Conservation (phyloP, 2,888 invertebrate species). For the Plebejus anna region DNA sequence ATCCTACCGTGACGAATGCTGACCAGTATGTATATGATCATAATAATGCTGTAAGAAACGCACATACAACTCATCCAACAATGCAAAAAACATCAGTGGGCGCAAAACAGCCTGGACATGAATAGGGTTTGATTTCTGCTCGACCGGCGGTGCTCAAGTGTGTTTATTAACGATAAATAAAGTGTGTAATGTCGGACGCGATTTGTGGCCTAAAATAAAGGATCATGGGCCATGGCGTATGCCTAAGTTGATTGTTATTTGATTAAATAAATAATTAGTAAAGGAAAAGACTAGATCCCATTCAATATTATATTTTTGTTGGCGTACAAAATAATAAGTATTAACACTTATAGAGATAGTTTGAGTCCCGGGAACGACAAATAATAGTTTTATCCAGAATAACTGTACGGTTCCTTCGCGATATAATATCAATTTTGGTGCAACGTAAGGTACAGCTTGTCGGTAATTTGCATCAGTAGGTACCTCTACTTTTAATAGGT, state of each 20-base stretch:
- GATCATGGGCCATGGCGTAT: background rate
- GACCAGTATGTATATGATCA: background rate
- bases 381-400: too few relatives aligned
- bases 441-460: too few relatives aligned
- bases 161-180: conserved; percentile 24
- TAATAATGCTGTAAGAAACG: conserved; percentile 6
- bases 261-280: background rate
- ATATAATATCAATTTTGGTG: too few relatives aligned
- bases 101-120: background rate
- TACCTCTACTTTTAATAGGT: too few relatives aligned
- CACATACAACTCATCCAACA: conserved; percentile 2
- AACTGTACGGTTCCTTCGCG: too few relatives aligned
- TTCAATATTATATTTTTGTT: too few relatives aligned
- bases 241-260: background rate
- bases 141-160: background rate
- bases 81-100: conserved; percentile 25
- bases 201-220: conserved; percentile 17
- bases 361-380: too few relatives aligned
- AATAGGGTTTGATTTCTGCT: conserved; percentile 25
- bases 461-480: too few relatives aligned
- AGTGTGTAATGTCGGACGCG: conserved; percentile 3
- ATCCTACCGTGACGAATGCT: conserved; percentile 4
- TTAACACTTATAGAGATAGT: too few relatives aligned
- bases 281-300: too few relatives aligned
- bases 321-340: too few relatives aligned